A percentile compares a stretch with the other conserved stretches of the same genome.
Conservation (phyloP, 2,888 invertebrate genomes). For the Sisyra nigra region DNA sequence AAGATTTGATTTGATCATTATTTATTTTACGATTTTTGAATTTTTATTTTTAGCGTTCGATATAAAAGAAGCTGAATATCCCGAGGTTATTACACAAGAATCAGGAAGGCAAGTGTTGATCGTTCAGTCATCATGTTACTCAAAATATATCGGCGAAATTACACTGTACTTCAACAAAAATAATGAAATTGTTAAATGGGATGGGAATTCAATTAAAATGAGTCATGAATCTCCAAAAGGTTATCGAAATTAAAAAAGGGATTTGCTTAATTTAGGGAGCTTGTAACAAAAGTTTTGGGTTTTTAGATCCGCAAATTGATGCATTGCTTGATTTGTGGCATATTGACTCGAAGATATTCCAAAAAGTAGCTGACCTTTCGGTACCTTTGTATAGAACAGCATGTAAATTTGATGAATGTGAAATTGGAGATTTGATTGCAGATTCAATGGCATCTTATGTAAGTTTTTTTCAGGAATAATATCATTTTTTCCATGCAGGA, state of each 20-base stretch:
- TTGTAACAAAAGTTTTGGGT: no score
- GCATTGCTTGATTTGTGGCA: conserved; percentile 36
- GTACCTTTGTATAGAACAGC: conserved; percentile 36
- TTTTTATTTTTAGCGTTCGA: conserved; percentile 33
- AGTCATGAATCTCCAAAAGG: conserved; percentile 39
- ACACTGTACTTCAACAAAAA: conserved; percentile 49
- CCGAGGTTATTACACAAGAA: conserved; percentile 44
- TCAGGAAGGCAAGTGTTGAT: conserved; percentile 41
- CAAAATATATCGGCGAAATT: conserved; percentile 63
- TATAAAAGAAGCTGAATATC: conserved; percentile 45
- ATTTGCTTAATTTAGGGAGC: no score
- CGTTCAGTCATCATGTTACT: conserved; percentile 56
- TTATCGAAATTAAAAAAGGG: no score
- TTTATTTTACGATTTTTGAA: no score
- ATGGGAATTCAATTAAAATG: conserved; percentile 58
- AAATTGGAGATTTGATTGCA: conserved; percentile 53
- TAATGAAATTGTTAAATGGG: conserved; percentile 47
- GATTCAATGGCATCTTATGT: conserved; percentile 54
- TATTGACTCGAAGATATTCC: conserved; percentile 43
- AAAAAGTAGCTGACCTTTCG: conserved; percentile 30
- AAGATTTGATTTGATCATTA: no score
- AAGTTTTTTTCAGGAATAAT: no score
- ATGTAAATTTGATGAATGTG: conserved; percentile 50
- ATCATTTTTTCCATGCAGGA: no score
- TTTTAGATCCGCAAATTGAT: no score